phyloP scores from a whole-genome alignment of 1,140 invertebrate genomes.

The Caenorhabditis remanei region DNA sequence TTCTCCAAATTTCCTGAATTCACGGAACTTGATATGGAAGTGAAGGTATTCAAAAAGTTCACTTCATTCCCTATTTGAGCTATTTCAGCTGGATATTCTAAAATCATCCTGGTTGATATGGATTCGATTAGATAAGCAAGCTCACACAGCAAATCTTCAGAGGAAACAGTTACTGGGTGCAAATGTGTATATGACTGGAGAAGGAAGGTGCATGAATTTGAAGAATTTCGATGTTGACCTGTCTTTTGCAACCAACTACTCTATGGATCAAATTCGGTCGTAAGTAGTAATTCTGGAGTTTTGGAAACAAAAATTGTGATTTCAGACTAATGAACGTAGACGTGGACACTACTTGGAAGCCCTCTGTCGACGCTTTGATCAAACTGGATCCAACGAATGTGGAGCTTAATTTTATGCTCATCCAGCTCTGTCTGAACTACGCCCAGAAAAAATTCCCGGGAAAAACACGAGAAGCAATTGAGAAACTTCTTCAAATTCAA shows the following conservation, averaged over 20 bases:
- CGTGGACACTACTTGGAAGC: background rate
- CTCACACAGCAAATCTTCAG: background rate
- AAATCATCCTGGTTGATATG: background rate
- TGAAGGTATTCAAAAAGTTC: background rate
- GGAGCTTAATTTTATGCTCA: background rate
- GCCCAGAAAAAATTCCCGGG: background rate
- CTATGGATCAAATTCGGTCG: background rate
- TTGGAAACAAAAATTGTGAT: background rate
- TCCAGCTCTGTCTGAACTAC: background rate
- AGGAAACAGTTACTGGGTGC: background rate
- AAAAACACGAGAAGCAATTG: background rate
- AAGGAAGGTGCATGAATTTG: background rate
- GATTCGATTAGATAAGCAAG: background rate
- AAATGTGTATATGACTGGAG: background rate
- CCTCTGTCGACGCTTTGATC: background rate
- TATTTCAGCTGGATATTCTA: background rate
- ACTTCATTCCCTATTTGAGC: background rate
- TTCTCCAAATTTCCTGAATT: conserved; percentile 5
- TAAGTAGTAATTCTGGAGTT: background rate
- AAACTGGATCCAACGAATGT: background rate
- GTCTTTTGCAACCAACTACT: background rate
- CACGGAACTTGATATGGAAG: background rate
- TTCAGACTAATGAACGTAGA: background rate
- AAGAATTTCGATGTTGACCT: background rate
- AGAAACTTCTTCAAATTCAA: background rate